These are phyloP conservation scores for Nothobranchius kuhntae DNA, from an alignment of 2,113 vertebrate species.

Conservation along the genomic window DNA sequence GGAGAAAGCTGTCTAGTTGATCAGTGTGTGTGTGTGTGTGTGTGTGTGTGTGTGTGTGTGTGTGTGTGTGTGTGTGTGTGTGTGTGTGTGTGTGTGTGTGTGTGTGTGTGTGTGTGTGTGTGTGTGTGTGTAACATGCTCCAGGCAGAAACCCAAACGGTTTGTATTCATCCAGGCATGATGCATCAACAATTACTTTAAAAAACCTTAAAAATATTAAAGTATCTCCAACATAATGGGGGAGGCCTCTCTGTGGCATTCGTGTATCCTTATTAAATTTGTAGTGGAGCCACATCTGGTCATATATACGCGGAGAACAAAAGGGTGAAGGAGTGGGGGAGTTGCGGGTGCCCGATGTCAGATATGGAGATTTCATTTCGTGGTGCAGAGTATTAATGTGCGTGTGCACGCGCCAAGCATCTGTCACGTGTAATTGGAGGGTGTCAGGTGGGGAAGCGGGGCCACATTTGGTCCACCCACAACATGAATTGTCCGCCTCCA, in stretches of 20 bases:
- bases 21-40: constrained; percentile 24
- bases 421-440: constrained; percentile 78
- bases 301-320: constrained; percentile 72
- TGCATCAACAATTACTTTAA: background rate
- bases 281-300: constrained; percentile 80
- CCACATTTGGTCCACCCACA: constrained; percentile 74
- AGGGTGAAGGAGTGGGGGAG: constrained; percentile 11
- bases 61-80: constrained; percentile 11
- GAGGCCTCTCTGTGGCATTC: constrained; percentile 28
- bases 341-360: constrained; percentile 39
- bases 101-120: constrained; percentile 11
- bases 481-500: constrained; percentile 63
- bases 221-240: constrained; percentile 23
- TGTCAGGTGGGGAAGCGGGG: constrained; percentile 76
- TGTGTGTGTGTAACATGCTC: constrained; percentile 39
- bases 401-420: constrained; percentile 72
- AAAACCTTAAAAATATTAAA: constrained; percentile 25
- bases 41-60: constrained; percentile 22
- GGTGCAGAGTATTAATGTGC: constrained; percentile 70
- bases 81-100: constrained; percentile 6
- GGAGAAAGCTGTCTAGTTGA: constrained; percentile 49
- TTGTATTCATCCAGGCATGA: background rate
- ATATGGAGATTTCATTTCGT: constrained; percentile 69
- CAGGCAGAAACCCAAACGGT: constrained; percentile 8
- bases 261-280: constrained; percentile 79